A percentile compares a stretch with the other conserved stretches of the same genome.
phyloP scores from a whole-genome alignment of 2,113 vertebrate genomes.

The Raphicerus campestris region DNA sequence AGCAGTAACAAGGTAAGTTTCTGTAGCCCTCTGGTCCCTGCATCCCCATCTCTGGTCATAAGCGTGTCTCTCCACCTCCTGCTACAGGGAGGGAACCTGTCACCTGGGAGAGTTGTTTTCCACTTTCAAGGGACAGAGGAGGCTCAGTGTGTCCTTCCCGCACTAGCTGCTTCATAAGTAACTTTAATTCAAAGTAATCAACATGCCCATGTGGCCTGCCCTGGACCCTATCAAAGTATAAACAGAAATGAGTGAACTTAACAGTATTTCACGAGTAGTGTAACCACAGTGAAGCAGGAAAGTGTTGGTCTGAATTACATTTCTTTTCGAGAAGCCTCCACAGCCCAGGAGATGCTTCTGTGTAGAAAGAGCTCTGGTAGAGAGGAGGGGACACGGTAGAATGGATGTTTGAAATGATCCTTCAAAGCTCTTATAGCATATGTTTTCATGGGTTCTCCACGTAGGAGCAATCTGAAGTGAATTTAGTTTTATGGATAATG shows the following conservation, averaged over 20 bases:
- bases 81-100: background rate
- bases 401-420: slow-evolving; percentile 45
- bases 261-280: background rate
- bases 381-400: background rate
- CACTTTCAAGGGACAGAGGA: background rate
- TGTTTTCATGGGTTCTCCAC: background rate
- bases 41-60: background rate
- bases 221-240: background rate
- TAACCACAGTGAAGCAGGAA: background rate
- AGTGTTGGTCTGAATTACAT: background rate
- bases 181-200: background rate
- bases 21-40: background rate
- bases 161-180: background rate
- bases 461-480: slow-evolving; percentile 19
- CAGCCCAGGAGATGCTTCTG: background rate
- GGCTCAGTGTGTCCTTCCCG: background rate
- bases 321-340: background rate
- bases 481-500: slow-evolving; percentile 36
- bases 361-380: slow-evolving; percentile 31
- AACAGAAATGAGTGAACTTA: background rate
- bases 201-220: background rate
- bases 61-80: background rate
- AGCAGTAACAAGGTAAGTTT: background rate
- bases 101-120: background rate
- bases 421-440: slow-evolving; percentile 45